Percentiles rank a stretch among this genome's conserved stretches.
Conservation (phyloP, 2,113 vertebrate genomes). For the Monarcha castaneiventris region DNA sequence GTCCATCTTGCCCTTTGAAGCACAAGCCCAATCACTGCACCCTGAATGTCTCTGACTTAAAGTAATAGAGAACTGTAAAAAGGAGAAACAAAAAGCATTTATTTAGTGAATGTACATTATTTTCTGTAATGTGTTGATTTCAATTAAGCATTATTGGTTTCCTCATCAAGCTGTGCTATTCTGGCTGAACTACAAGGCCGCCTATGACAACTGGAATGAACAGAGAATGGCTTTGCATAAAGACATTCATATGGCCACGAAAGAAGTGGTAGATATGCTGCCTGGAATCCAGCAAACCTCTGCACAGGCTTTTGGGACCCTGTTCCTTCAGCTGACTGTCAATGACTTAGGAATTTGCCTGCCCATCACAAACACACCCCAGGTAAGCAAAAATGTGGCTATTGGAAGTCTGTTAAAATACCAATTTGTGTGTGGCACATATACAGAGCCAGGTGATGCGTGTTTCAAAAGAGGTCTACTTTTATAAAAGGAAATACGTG, state of each 20-base stretch:
- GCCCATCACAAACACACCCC: conserved; percentile 89
- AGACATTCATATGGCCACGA: conserved; percentile 97
- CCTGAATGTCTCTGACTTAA: neutral
- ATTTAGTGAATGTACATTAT: neutral
- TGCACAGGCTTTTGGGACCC: conserved; percentile 94
- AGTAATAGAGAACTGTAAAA: neutral
- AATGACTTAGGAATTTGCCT: conserved; percentile 97
- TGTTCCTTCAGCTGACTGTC: conserved; percentile 96
- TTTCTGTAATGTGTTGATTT: neutral
- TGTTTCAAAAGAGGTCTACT: neutral
- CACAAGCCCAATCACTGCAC: neutral
- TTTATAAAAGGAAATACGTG: neutral
- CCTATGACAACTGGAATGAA: conserved; percentile 98
- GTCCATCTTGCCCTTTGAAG: neutral
- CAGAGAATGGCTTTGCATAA: conserved; percentile 95
- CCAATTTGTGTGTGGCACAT: accelerated
- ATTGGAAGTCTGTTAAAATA: neutral
- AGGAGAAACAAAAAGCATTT: neutral
- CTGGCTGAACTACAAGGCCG: conserved; percentile 99
- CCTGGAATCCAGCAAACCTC: conserved; percentile 97
- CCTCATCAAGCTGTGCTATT: conserved; percentile 88
- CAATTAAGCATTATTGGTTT: neutral
- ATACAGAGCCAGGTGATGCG: neutral
- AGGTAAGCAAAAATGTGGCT: conserved; percentile 70
- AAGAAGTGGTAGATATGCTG: conserved; percentile 97